A percentile compares a stretch with the other conserved stretches of the same genome.
These are phyloP conservation scores for Mya arenaria DNA, from an alignment of 1,140 invertebrate genomes.

Conservation along the genomic window DNA sequence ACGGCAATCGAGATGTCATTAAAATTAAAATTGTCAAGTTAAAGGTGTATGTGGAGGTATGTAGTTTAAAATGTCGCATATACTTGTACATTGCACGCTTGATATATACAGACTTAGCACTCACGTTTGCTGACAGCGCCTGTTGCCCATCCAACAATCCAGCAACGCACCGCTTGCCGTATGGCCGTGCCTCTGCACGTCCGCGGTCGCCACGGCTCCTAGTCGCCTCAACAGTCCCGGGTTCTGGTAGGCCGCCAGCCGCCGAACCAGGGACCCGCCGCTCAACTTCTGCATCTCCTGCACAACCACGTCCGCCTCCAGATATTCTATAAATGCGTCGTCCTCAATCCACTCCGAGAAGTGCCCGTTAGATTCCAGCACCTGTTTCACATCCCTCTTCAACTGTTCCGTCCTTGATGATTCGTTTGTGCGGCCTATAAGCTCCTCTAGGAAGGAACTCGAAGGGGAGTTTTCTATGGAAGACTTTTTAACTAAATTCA, in stretches of 20 bases:
- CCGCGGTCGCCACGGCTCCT: background rate
- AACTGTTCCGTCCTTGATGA: background rate
- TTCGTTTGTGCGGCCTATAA: background rate
- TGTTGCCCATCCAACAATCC: conserved; percentile 5
- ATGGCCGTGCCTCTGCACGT: background rate
- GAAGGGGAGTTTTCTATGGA: background rate
- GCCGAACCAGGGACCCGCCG: background rate
- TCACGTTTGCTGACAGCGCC: background rate
- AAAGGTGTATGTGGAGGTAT: too few relatives aligned
- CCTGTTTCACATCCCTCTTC: background rate
- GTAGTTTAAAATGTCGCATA: too few relatives aligned
- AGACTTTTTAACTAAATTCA: conserved; percentile 29
- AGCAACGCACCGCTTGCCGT: background rate
- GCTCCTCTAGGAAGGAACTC: background rate
- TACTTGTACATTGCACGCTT: too few relatives aligned
- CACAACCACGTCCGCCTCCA: conserved; percentile 4
- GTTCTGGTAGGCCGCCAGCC: background rate
- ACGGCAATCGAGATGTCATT: too few relatives aligned
- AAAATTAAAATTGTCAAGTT: too few relatives aligned
- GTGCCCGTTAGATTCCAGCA: too few relatives aligned
- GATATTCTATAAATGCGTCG: background rate
- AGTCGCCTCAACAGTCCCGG: background rate
- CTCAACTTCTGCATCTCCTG: background rate
- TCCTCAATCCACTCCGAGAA: too few relatives aligned
- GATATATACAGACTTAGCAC: background rate